These are phyloP conservation scores for Sesamia nonagrioides DNA, from an alignment of 1,140 invertebrate genomes.

Conservation along the genomic window DNA sequence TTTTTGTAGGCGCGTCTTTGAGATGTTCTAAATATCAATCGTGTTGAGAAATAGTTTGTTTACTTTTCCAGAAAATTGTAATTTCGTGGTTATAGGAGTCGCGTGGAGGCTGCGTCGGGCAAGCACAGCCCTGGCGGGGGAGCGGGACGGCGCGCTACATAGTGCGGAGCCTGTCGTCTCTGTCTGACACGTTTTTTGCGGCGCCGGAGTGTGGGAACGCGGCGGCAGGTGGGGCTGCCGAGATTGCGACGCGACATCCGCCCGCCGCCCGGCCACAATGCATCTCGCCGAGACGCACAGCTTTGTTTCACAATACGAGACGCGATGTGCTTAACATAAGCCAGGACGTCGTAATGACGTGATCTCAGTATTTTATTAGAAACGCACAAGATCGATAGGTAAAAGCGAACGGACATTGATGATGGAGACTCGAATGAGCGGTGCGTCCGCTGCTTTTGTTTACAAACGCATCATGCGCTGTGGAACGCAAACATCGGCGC, in stretches of 20 bases:
- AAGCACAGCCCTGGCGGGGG: slow-evolving; percentile 72
- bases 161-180: slow-evolving; percentile 61
- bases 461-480: slow-evolving; percentile 70
- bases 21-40: slow-evolving; percentile 62
- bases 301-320: slow-evolving; percentile 84
- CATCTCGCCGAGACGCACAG: slow-evolving; percentile 77
- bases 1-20: slow-evolving; percentile 56
- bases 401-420: slow-evolving; percentile 59
- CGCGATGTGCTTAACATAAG: slow-evolving; percentile 80
- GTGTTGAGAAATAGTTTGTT: slow-evolving; percentile 58
- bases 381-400: slow-evolving; percentile 39
- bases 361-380: slow-evolving; percentile 41
- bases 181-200: slow-evolving; percentile 83
- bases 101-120: slow-evolving; percentile 60
- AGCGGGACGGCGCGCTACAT: slow-evolving; percentile 71
- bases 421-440: slow-evolving; percentile 56
- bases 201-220: slow-evolving; percentile 87
- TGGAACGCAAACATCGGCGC: slow-evolving; percentile 69
- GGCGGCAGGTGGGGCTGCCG: slow-evolving; percentile 85
- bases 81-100: slow-evolving; percentile 74
- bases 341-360: slow-evolving; percentile 73
- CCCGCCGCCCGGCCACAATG: slow-evolving; percentile 85
- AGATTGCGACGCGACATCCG: slow-evolving; percentile 86
- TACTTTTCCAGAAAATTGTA: slow-evolving; percentile 79
- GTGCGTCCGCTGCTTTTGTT: slow-evolving; percentile 73